Percentiles rank a stretch among this genome's conserved stretches.
These are phyloP conservation scores for Ranitomeya imitator DNA, from an alignment of 2,113 vertebrate genomes.

Conservation along the genomic window DNA sequence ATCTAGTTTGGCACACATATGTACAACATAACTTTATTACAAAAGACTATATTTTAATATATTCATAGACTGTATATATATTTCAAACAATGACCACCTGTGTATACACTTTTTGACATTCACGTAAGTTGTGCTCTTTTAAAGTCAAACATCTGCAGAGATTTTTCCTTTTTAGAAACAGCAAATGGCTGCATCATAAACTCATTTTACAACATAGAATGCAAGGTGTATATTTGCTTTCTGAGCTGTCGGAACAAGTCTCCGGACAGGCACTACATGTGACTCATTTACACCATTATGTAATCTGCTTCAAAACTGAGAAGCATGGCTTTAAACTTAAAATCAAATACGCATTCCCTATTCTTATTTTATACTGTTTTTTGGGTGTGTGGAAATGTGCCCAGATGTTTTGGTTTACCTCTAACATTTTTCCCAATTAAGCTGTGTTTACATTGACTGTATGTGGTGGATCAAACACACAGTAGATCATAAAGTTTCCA, in stretches of 20 bases:
- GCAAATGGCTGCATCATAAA: background rate
- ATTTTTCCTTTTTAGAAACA: background rate
- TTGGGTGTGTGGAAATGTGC: slow-evolving; percentile 16
- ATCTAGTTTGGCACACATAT: background rate
- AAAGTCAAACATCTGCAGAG: background rate
- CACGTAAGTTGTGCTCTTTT: background rate
- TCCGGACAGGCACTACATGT: background rate
- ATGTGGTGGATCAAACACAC: slow-evolving; percentile 40
- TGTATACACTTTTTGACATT: background rate
- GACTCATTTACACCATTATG: slow-evolving; percentile 30
- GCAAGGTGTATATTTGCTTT: background rate
- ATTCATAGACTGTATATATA: background rate
- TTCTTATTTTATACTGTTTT: background rate
- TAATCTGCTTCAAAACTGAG: background rate
- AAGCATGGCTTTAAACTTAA: background rate
- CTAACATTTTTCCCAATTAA: slow-evolving; percentile 40
- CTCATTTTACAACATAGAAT: background rate
- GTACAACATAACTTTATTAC: background rate
- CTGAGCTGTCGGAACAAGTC: slow-evolving; percentile 15
- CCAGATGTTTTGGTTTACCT: slow-evolving; percentile 45
- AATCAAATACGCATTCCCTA: slow-evolving; percentile 7
- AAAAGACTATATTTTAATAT: background rate
- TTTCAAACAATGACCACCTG: background rate
- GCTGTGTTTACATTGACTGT: slow-evolving; percentile 23
- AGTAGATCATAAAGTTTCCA: slow-evolving; percentile 47